A percentile compares a stretch with the other conserved stretches of the same genome.
phyloP scores from a whole-genome alignment of 2,113 vertebrate species.

The Planiliza haematocheilus region DNA sequence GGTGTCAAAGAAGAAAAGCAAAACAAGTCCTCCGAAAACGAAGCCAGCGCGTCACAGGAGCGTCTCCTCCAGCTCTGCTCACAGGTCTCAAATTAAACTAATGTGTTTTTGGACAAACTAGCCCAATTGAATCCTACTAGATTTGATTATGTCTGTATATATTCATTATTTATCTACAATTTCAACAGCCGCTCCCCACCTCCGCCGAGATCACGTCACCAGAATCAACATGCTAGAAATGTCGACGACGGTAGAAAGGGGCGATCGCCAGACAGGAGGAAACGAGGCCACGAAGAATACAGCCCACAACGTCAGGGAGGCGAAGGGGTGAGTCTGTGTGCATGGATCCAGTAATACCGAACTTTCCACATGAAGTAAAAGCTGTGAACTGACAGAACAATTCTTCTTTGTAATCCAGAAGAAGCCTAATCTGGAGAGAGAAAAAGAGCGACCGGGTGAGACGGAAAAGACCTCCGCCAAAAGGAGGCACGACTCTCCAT shows the following conservation, averaged over 20 bases:
- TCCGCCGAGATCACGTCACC: conserved; percentile 52
- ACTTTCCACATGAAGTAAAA: no score
- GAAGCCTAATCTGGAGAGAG: conserved; percentile 47
- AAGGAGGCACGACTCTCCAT: conserved; percentile 66
- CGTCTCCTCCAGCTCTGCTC: conserved; percentile 73
- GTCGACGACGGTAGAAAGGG: conserved; percentile 64
- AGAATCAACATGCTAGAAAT: conserved; percentile 54
- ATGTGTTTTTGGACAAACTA: neutral
- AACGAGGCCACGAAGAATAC: conserved; percentile 53
- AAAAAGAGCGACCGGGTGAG: conserved; percentile 46
- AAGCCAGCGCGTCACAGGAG: conserved; percentile 64
- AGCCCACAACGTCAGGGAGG: conserved; percentile 55
- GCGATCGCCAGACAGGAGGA: conserved; percentile 72
- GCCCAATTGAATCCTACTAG: no score
- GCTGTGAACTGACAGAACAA: neutral
- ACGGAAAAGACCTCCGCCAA: conserved; percentile 40
- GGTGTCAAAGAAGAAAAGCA: conserved; percentile 70
- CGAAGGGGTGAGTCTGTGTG: conserved; percentile 59
- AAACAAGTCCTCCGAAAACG: conserved; percentile 66
- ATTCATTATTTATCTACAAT: neutral
- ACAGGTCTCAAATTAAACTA: conserved; percentile 62
- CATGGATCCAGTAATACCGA: neutral
- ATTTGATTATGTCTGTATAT: neutral
- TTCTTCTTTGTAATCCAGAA: conserved; percentile 49
- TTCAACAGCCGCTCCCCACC: conserved; percentile 71